Percentiles rank a stretch among this genome's conserved stretches.
Conservation (phyloP, 30 jellyfish, hydroid and myxozoan species). For the Mastigias papua region DNA sequence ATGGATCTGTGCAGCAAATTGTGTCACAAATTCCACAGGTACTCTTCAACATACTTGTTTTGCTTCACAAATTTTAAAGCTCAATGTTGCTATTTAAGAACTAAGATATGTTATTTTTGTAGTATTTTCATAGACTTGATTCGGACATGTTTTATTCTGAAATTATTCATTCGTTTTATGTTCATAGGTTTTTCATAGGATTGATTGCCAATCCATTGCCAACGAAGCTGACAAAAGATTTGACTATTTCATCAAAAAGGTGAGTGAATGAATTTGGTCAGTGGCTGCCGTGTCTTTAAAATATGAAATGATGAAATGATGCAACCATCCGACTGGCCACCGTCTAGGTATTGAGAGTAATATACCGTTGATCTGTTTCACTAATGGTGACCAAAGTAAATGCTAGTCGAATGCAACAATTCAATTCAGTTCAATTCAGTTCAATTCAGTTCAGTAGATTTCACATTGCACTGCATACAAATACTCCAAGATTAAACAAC, state of each 20-base stretch:
- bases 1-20: slow-evolving; percentile 87
- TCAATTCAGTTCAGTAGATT: too few species aligned
- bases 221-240: slow-evolving; percentile 88
- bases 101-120: not conserved
- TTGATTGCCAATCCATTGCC: slow-evolving; percentile 38
- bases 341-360: too few species aligned
- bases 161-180: not conserved
- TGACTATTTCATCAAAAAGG: slow-evolving; percentile 86
- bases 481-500: too few species aligned
- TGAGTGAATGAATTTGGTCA: not conserved
- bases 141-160: not conserved
- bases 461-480: too few species aligned
- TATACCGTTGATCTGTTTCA: too few species aligned
- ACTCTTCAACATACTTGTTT: not conserved
- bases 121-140: not conserved
- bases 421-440: too few species aligned
- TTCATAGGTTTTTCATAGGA: slow-evolving; percentile 84
- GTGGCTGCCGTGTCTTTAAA: too few species aligned
- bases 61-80: not conserved
- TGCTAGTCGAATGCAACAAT: too few species aligned
- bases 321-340: too few species aligned
- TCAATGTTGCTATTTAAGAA: not conserved
- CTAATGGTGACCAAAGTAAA: too few species aligned
- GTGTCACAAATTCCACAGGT: slow-evolving; percentile 93
- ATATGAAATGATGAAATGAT: too few species aligned